These are phyloP conservation scores for Smithornis capensis DNA, from an alignment of 2,113 vertebrate genomes.

Conservation along the genomic window DNA sequence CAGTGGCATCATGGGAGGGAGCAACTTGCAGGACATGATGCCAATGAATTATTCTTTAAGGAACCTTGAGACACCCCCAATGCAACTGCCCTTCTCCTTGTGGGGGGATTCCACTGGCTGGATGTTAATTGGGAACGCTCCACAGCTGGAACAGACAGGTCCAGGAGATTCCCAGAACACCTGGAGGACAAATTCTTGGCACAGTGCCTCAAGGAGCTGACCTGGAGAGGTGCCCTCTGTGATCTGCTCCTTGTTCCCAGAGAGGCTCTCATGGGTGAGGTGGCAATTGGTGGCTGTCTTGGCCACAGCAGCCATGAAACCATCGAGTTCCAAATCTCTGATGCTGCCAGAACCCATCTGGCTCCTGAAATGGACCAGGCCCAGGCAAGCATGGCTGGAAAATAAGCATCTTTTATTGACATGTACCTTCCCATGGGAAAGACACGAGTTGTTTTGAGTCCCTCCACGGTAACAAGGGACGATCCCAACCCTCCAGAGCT, in stretches of 20 bases:
- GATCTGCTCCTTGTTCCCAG: neutral
- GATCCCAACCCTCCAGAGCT: neutral
- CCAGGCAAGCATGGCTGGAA: neutral
- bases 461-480: neutral
- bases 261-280: neutral
- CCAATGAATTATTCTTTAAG: neutral
- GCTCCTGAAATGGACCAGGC: too few species aligned
- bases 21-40: neutral
- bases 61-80: neutral
- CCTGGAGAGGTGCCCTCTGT: neutral
- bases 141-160: neutral
- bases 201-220: neutral
- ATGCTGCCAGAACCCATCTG: neutral
- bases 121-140: neutral
- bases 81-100: neutral
- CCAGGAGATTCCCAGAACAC: neutral
- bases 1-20: neutral
- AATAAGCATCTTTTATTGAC: neutral
- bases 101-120: neutral
- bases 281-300: accelerated
- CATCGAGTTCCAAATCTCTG: neutral
- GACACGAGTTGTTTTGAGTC: neutral
- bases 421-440: neutral
- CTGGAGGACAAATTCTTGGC: neutral
- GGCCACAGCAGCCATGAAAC: neutral